Conservation (phyloP, 2,888 invertebrate genomes). For the Nebria salina region DNA sequence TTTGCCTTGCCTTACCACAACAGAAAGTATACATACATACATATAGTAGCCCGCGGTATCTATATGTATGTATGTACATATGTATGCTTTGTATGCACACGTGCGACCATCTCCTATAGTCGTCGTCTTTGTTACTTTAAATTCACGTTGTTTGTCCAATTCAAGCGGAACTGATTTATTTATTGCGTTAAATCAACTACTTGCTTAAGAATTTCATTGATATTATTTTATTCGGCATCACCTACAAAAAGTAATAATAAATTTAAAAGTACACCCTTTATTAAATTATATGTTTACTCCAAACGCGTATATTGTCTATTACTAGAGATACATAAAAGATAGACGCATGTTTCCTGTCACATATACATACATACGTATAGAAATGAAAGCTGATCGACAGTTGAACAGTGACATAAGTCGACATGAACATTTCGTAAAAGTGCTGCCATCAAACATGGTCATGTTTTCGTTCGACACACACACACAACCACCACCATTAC, state of each 20-base stretch:
- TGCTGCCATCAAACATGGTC: slow-evolving; percentile 35
- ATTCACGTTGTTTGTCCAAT: neutral
- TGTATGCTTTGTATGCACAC: neutral
- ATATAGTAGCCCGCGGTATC: no score
- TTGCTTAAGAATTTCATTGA: neutral
- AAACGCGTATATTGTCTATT: no score
- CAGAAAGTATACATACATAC: no score
- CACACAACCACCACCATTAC: neutral
- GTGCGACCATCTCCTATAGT: neutral
- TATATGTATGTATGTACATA: neutral
- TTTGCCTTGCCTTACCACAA: neutral
- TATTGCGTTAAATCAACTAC: neutral
- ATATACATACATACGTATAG: neutral
- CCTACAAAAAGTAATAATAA: no score
- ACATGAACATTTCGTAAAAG: neutral
- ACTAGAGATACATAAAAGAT: no score
- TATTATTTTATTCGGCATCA: no score
- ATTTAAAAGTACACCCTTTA: no score
- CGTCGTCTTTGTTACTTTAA: neutral
- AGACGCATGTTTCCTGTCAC: neutral
- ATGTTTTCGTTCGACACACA: slow-evolving; percentile 23
- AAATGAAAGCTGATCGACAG: neutral
- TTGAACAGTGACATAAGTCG: neutral
- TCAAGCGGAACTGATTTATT: slow-evolving; percentile 1
- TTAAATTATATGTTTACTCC: no score